Evolutionary conservation across 2,797 vertebrate species (phyloP).

Genomic region (Acrocephalus scirpaceus): DNA sequence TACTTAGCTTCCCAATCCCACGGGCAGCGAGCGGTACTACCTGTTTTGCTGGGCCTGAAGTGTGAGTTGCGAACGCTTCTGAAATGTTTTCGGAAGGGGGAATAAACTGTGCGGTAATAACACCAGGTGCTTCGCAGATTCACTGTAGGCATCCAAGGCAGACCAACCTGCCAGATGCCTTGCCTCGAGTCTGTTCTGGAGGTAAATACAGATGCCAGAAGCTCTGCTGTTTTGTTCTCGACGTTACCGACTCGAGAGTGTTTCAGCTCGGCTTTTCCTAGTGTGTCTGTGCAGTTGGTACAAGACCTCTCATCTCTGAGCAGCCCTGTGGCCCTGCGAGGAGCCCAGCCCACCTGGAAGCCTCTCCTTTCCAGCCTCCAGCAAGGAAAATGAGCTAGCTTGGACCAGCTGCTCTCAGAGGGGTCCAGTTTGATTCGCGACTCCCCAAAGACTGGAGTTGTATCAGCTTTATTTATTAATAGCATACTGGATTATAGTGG

Average conservation of each 20-base stretch:
- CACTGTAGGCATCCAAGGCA: background rate
- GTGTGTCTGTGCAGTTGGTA: accelerated
- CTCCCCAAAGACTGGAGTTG: background rate
- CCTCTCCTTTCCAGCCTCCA: background rate
- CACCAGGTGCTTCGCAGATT: background rate
- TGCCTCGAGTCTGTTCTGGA: background rate
- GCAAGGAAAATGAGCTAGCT: background rate
- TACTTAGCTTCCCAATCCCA: slow-evolving; percentile 17
- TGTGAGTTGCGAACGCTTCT: background rate
- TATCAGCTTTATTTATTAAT: background rate
- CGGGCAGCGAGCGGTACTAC: background rate
- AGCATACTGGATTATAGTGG: background rate
- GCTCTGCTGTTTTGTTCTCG: background rate
- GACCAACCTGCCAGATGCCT: background rate
- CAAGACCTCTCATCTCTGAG: background rate
- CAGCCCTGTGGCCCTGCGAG: background rate
- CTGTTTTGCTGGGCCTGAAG: background rate
- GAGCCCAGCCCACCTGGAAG: background rate
- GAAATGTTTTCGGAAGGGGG: background rate
- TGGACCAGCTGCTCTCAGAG: background rate
- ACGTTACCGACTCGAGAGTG: background rate
- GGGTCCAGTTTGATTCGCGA: accelerated
- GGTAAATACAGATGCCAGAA: background rate
- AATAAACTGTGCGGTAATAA: background rate
- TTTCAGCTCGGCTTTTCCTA: background rate